phyloP scores from a whole-genome alignment of 2,113 vertebrate genomes.

The Pachypanchax playfairii region DNA sequence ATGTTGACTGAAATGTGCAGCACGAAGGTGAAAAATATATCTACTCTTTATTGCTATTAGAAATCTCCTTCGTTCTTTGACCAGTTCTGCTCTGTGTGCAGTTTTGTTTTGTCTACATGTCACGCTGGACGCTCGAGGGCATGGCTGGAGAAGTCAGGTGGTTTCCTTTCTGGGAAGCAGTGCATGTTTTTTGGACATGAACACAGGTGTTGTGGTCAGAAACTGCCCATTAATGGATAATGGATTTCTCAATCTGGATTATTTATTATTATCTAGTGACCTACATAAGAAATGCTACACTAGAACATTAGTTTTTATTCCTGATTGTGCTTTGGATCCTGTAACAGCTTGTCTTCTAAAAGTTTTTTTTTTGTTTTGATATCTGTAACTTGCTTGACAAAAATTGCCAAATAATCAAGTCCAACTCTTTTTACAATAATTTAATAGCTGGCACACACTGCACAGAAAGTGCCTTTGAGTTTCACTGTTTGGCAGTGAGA shows the following conservation, averaged over 20 bases:
- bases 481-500: too few relatives aligned
- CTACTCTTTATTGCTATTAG: not conserved
- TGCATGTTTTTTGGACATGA: conserved; percentile 22
- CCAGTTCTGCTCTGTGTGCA: conserved; percentile 4
- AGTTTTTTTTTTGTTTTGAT: too few relatives aligned
- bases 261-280: not conserved
- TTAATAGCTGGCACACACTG: too few relatives aligned
- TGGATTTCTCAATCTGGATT: not conserved
- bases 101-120: conserved; percentile 27
- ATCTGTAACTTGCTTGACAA: too few relatives aligned
- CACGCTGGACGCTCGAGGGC: conserved; percentile 8
- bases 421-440: too few relatives aligned
- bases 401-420: too few relatives aligned
- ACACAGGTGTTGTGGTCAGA: conserved; percentile 1
- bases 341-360: not conserved
- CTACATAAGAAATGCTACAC: not conserved
- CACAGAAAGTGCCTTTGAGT: too few relatives aligned
- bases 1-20: not conserved
- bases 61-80: conserved; percentile 7
- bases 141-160: not conserved
- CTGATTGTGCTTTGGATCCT: too few relatives aligned
- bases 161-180: conserved; percentile 14
- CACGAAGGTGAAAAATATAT: conserved; percentile 4
- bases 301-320: too few relatives aligned
- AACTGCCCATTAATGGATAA: conserved; percentile 5